A percentile compares a stretch with the other conserved stretches of the same genome.
Evolutionary conservation across 2,888 invertebrate species (phyloP).

Genomic region (Epistrophe eligans): DNA sequence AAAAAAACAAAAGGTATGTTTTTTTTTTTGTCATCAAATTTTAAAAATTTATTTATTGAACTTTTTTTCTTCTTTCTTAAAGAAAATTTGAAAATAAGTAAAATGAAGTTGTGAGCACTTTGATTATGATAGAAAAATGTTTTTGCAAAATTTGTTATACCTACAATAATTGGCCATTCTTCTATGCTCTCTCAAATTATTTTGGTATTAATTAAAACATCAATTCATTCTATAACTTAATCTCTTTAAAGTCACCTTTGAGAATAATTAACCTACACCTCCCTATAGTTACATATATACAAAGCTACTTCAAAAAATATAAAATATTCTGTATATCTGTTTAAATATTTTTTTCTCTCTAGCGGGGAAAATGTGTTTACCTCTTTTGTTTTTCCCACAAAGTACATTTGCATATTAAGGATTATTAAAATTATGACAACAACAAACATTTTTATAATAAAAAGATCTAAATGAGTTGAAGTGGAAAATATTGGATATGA

Average conservation of each 20-base stretch:
- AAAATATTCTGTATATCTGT: neutral
- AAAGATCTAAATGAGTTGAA: neutral
- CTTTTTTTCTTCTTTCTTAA: too few relatives aligned
- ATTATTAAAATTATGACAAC: constrained; percentile 4
- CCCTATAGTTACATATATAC: neutral
- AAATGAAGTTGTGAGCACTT: neutral
- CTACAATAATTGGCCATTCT: neutral
- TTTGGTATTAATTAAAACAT: neutral
- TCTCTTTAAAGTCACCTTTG: neutral
- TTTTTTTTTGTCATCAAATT: neutral
- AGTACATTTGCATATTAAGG: neutral
- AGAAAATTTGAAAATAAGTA: neutral
- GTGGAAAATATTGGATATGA: constrained; percentile 24
- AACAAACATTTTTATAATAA: neutral
- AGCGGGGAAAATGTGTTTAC: constrained; percentile 30
- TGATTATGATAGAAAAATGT: neutral
- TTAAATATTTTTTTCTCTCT: constrained; percentile 4
- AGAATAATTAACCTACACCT: neutral
- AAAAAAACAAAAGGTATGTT: constrained; percentile 2
- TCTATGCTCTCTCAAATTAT: neutral
- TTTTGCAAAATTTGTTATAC: constrained; percentile 10
- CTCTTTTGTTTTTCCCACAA: constrained; percentile 11
- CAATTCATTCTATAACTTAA: neutral
- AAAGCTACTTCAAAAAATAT: neutral
- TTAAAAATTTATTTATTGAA: too few relatives aligned